Conservation (phyloP, 1,140 invertebrate genomes). For the Temnothorax longispinosus region DNA sequence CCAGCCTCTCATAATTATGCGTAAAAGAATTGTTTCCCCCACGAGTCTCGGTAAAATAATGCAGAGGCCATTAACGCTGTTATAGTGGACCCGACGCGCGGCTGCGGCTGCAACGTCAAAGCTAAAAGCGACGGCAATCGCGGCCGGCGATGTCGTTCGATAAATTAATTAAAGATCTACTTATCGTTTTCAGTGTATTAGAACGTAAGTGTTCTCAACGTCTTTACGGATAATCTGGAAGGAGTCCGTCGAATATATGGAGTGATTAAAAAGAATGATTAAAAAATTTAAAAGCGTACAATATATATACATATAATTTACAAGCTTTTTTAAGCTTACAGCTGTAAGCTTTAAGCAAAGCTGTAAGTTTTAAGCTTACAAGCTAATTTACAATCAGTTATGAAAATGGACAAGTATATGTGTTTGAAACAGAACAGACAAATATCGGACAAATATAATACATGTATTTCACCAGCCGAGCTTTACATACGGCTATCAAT, state of each 20-base stretch:
- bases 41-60: conserved; percentile 27
- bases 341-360: too few species aligned
- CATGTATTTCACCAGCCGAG: not conserved
- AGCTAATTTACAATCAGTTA: not conserved
- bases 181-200: conserved; percentile 8
- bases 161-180: conserved; percentile 11
- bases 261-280: not conserved
- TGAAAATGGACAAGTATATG: not conserved
- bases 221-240: not conserved
- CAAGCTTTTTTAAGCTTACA: too few species aligned
- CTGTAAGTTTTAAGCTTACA: too few species aligned
- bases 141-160: not conserved
- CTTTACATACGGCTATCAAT: too few species aligned
- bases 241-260: too few species aligned
- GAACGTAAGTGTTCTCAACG: not conserved
- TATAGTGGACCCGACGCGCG: not conserved
- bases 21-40: not conserved
- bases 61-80: conserved; percentile 20
- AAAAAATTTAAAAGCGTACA: not conserved
- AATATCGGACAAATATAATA: not conserved
- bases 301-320: too few species aligned
- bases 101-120: not conserved
- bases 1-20: not conserved
- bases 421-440: not conserved
- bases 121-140: conserved; percentile 33